Evolutionary conservation across 2,113 vertebrate species (phyloP).

Genomic region (Callithrix jacchus): DNA sequence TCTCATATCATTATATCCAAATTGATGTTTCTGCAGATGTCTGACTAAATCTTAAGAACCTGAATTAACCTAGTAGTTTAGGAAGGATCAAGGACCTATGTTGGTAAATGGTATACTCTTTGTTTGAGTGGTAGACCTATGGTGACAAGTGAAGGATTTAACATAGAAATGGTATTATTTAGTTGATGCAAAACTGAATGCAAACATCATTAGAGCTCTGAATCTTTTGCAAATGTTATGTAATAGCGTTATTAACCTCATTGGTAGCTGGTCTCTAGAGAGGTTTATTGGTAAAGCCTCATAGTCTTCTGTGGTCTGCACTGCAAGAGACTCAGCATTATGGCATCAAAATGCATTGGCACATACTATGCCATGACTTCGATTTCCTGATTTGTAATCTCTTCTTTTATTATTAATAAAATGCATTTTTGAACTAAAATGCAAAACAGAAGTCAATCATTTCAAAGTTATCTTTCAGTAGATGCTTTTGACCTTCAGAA

Average conservation of each 20-base stretch:
- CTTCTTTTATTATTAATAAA: slow-evolving; percentile 80
- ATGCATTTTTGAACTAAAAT: slow-evolving; percentile 82
- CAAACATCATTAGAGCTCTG: neutral
- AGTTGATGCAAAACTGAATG: slow-evolving; percentile 44
- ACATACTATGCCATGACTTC: slow-evolving; percentile 37
- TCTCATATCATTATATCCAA: neutral
- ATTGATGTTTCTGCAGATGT: slow-evolving; percentile 53
- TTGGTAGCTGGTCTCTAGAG: slow-evolving; percentile 6
- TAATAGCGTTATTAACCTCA: neutral
- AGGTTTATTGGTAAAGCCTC: slow-evolving; percentile 49
- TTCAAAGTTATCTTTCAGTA: neutral
- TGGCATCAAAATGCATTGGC: slow-evolving; percentile 30
- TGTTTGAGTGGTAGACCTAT: slow-evolving; percentile 29
- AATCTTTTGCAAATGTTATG: slow-evolving; percentile 45
- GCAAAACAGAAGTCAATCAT: slow-evolving; percentile 59
- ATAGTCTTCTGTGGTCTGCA: neutral
- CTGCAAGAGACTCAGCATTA: neutral
- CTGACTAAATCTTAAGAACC: neutral
- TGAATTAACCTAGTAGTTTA: neutral
- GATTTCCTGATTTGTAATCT: slow-evolving; percentile 70
- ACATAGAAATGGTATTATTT: slow-evolving; percentile 38
- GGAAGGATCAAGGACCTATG: neutral
- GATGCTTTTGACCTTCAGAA: neutral
- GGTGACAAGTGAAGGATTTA: slow-evolving; percentile 10
- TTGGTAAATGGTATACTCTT: neutral